These are phyloP conservation scores for Mechanitis mazaeus DNA, from an alignment of 2,888 invertebrate species.

Conservation along the genomic window DNA sequence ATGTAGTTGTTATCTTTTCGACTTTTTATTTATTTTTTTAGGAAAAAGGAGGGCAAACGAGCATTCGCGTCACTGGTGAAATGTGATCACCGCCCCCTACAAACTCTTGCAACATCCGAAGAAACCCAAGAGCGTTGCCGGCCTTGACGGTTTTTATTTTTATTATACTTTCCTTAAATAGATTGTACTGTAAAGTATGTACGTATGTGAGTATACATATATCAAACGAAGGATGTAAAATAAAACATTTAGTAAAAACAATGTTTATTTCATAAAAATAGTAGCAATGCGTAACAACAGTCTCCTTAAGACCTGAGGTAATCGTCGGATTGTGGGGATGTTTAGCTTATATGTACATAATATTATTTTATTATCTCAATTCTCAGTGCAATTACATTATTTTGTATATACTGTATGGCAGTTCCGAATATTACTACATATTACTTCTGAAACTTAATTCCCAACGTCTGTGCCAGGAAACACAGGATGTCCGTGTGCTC, in stretches of 20 bases:
- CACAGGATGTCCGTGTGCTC: slow-evolving; percentile 93
- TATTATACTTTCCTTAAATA: too few species aligned
- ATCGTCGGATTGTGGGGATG: slow-evolving; percentile 55
- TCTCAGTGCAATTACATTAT: slow-evolving; percentile 29
- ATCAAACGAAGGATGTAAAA: neutral
- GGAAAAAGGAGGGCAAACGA: too few species aligned
- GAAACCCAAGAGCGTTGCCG: too few species aligned
- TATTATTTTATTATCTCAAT: slow-evolving; percentile 45
- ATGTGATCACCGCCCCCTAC: too few species aligned
- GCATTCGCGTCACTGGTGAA: too few species aligned
- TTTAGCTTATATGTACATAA: slow-evolving; percentile 59
- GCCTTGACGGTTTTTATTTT: too few species aligned
- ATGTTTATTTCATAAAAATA: slow-evolving; percentile 66
- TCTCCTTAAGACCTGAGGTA: slow-evolving; percentile 59
- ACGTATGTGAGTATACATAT: neutral
- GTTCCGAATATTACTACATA: slow-evolving; percentile 2
- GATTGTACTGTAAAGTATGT: too few species aligned
- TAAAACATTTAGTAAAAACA: slow-evolving; percentile 56
- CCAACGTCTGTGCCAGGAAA: slow-evolving; percentile 86
- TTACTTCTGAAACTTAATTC: slow-evolving; percentile 76
- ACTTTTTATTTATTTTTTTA: too few species aligned
- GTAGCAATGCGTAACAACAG: slow-evolving; percentile 71
- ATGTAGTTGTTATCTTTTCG: too few species aligned
- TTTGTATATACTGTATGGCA: slow-evolving; percentile 28
- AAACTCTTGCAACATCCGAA: too few species aligned